phyloP scores from a whole-genome alignment of 2,797 vertebrate species.

The Sebastolobus altivelis region DNA sequence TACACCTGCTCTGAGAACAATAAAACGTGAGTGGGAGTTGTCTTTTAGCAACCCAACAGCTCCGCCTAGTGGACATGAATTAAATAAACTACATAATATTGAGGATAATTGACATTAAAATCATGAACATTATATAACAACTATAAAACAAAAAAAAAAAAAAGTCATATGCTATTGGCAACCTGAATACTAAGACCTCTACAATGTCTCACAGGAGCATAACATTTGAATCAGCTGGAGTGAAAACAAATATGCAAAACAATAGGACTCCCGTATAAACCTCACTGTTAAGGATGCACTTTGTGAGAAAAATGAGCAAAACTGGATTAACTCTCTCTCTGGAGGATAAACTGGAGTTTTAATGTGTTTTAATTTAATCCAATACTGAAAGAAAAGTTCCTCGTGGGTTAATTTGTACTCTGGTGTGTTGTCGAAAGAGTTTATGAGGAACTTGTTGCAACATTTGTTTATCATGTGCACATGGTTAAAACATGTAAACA shows the following conservation, averaged over 20 bases:
- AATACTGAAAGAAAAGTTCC: slow-evolving; percentile 27
- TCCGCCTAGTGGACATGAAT: slow-evolving; percentile 71
- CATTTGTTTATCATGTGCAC: slow-evolving; percentile 76
- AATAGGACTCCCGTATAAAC: slow-evolving; percentile 11
- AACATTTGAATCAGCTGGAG: slow-evolving; percentile 12
- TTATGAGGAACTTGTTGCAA: slow-evolving; percentile 30
- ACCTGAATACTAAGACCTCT: slow-evolving; percentile 6
- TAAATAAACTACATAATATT: neutral
- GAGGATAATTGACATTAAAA: neutral
- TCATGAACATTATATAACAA: neutral
- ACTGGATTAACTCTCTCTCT: slow-evolving; percentile 61
- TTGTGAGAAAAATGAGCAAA: slow-evolving; percentile 45
- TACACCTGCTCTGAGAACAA: slow-evolving; percentile 47
- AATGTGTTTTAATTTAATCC: slow-evolving; percentile 37
- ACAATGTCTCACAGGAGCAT: neutral
- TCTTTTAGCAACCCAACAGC: slow-evolving; percentile 26
- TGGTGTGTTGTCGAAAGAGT: slow-evolving; percentile 37
- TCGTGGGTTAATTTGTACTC: slow-evolving; percentile 22
- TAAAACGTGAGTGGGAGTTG: neutral
- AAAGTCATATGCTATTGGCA: slow-evolving; percentile 6
- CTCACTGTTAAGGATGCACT: slow-evolving; percentile 58
- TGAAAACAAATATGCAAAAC: slow-evolving; percentile 18
- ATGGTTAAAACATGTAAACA: slow-evolving; percentile 59
- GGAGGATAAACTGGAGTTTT: slow-evolving; percentile 68
- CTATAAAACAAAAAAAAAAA: neutral